A percentile compares a stretch with the other conserved stretches of the same genome.
These are phyloP conservation scores for Speoplatyrhinus poulsoni DNA, from an alignment of 2,113 vertebrate species.

Conservation along the genomic window DNA sequence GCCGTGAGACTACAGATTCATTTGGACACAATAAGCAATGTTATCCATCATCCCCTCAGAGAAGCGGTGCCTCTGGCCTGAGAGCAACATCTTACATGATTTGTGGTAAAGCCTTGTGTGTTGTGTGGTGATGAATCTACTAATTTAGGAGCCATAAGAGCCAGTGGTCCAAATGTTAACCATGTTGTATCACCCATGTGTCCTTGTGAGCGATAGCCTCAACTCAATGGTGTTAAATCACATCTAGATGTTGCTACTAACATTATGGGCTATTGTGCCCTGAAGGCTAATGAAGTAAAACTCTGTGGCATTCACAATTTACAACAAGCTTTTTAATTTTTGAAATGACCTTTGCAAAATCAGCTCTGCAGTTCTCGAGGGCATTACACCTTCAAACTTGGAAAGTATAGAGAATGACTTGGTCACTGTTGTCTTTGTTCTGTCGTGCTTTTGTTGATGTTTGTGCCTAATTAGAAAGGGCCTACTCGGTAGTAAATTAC, in stretches of 20 bases:
- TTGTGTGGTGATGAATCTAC: slow-evolving; percentile 37
- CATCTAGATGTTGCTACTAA: slow-evolving; percentile 30
- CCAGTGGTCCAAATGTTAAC: slow-evolving; percentile 4
- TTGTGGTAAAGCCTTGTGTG: slow-evolving; percentile 9
- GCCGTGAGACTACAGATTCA: not conserved
- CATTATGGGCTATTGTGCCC: slow-evolving; percentile 25
- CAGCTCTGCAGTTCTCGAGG: not conserved
- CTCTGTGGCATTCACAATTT: slow-evolving; percentile 3
- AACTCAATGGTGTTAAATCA: slow-evolving; percentile 49
- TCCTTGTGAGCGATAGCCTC: slow-evolving; percentile 43
- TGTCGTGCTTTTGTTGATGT: slow-evolving; percentile 21
- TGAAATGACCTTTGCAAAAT: slow-evolving; percentile 25
- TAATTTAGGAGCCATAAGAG: slow-evolving; percentile 23
- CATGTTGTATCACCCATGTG: slow-evolving; percentile 3
- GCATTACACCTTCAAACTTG: slow-evolving; percentile 5
- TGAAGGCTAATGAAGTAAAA: slow-evolving; percentile 49
- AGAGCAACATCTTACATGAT: slow-evolving; percentile 7
- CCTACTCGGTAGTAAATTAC: slow-evolving; percentile 50
- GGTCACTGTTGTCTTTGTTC: slow-evolving; percentile 5
- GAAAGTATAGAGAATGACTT: not conserved
- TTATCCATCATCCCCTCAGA: not conserved
- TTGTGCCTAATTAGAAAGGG: slow-evolving; percentile 43
- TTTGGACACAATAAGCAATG: not conserved
- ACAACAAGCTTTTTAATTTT: slow-evolving; percentile 10
- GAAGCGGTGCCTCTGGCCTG: not conserved